Evolutionary conservation across 1,140 invertebrate species (phyloP).

Genomic region (Cephus cinctus): DNA sequence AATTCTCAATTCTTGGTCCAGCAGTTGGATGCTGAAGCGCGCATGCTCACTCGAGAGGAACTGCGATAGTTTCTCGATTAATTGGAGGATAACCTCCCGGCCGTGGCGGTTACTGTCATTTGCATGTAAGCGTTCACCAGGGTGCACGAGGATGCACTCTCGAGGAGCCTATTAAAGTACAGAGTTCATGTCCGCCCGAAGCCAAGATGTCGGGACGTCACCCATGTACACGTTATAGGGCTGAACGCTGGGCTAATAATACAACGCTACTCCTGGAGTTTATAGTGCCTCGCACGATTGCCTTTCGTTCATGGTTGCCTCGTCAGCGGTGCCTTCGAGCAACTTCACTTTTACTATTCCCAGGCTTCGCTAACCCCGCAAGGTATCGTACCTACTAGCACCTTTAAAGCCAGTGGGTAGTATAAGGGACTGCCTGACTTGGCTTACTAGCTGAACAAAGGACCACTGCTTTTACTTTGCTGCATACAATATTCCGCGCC

Average conservation of each 20-base stretch:
- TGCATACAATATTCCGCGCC: no score
- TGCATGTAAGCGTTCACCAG: constrained; percentile 19
- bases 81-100: constrained; percentile 36
- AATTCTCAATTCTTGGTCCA: no score
- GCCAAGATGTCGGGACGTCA: constrained; percentile 26
- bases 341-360: neutral
- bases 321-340: neutral
- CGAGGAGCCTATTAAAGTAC: constrained; percentile 28
- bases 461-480: no score
- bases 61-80: constrained; percentile 32
- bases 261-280: constrained; percentile 18
- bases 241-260: constrained; percentile 18
- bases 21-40: no score
- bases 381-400: neutral
- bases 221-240: constrained; percentile 20
- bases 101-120: constrained; percentile 32
- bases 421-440: no score
- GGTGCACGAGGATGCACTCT: no score
- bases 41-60: no score
- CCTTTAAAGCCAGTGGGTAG: neutral
- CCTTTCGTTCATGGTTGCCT: neutral
- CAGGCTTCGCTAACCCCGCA: neutral
- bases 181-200: constrained; percentile 25
- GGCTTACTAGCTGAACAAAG: no score
- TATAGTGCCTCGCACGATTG: constrained; percentile 16